phyloP scores from a whole-genome alignment of 2,797 vertebrate species.

The Rallus crepitans region DNA sequence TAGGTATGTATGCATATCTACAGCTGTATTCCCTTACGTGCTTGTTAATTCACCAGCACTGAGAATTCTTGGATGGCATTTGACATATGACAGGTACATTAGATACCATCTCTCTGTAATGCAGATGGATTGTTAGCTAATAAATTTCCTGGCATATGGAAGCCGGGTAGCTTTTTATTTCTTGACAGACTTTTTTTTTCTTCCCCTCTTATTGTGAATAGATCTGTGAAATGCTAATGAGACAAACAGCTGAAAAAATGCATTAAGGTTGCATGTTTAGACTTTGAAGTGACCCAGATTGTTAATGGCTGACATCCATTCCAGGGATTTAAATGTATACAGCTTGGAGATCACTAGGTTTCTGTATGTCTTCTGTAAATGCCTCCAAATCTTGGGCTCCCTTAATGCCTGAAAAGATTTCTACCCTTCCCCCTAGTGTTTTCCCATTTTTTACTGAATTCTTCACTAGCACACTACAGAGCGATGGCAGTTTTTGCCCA shows the following conservation, averaged over 20 bases:
- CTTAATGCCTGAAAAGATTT: neutral
- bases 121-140: constrained; percentile 26
- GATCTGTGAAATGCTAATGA: constrained; percentile 37
- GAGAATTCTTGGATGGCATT: neutral
- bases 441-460: neutral
- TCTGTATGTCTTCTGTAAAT: neutral
- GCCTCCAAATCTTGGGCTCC: neutral
- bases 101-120: neutral
- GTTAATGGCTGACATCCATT: neutral
- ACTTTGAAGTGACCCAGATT: neutral
- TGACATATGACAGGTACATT: constrained; percentile 27
- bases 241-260: constrained; percentile 42
- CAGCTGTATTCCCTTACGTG: neutral
- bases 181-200: neutral
- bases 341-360: neutral
- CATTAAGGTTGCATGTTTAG: neutral
- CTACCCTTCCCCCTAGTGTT: neutral
- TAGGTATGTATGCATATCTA: neutral
- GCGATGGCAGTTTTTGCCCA: neutral
- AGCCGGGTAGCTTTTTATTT: neutral
- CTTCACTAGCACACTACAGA: neutral
- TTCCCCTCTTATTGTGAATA: neutral
- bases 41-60: constrained; percentile 25
- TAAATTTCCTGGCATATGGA: constrained; percentile 29
- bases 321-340: neutral